Base-by-base conservation (phyloP, 2,888 invertebrate genomes). In the Dione juno region DNA sequence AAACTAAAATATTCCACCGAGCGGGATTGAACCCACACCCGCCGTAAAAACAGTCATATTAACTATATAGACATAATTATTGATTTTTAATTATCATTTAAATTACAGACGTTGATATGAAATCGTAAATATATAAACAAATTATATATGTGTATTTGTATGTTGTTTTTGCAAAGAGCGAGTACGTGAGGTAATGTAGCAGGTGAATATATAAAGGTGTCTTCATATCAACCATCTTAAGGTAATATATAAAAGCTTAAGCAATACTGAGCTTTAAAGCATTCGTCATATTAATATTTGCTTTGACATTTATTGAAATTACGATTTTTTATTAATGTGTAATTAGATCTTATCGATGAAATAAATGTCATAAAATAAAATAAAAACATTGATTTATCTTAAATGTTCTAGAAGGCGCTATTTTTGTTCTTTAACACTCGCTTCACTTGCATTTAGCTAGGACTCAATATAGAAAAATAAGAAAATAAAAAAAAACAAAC, bases 101-200 rank as follows among this genome's bases (percentile, higher is more conserved):
- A 61, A 45, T 45, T 28, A 61, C 11, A 61, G 43, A 14, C 3
- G 28, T 45, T 61, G 7, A 16, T n/a, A 61, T 43, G 43, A 28
- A 43, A 61, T 61, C 28, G 28, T 28, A 35, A 61, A 59, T 41
- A 43, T 59, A 21, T 59, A 59, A 41, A 43, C 41, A 41, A 59
- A 61, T 45, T 43, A 45, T 35, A 61, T 28, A 28, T 5, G 28
- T 28, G 5, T 28, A 28, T 28, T 28, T 28, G 28, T 28, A 3
- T 28, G 5, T 45, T 3, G 61, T 61, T 45, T 45, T 45, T 45
- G 3, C 16, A 16, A 61, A 61, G 45, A 41, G 59, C 40, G 19
- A 80, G 76, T 77, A 80, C 79, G 80, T 82, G 82, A 80, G 80
- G 80, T 81, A 81, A 83, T 75, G 66, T 75, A 74, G 80, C 87